These are phyloP conservation scores for Enteromius argenteus DNA, from an alignment of 2,797 vertebrate genomes.

Conservation along the genomic window DNA sequence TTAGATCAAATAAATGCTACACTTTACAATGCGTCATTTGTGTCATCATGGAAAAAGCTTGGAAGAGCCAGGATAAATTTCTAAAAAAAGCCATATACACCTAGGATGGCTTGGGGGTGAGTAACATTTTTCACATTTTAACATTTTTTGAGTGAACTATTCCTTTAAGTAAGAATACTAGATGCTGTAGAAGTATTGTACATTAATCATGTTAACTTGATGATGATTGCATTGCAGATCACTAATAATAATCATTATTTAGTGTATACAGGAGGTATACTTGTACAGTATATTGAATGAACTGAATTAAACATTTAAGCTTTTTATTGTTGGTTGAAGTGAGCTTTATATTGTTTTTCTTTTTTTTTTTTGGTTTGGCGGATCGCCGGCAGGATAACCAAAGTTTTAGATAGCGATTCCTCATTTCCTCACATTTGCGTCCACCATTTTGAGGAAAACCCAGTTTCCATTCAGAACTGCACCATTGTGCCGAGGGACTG, in stretches of 20 bases:
- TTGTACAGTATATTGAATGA: neutral
- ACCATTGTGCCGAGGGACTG: slow-evolving; percentile 1
- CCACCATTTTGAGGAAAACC: neutral
- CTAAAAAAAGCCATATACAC: too few relatives aligned
- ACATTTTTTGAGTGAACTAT: too few relatives aligned
- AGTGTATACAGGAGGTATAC: neutral
- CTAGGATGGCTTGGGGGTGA: too few relatives aligned
- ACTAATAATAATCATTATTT: neutral
- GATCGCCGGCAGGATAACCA: neutral
- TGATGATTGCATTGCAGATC: neutral
- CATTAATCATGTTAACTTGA: too few relatives aligned
- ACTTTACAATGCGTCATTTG: too few relatives aligned
- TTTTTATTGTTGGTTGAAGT: neutral
- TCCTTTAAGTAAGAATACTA: too few relatives aligned
- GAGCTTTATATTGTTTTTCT: neutral
- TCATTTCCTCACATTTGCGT: neutral
- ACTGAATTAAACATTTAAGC: neutral
- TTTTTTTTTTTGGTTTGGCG: neutral
- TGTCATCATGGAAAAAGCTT: too few relatives aligned
- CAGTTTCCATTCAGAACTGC: slow-evolving; percentile 13
- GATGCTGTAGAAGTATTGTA: too few relatives aligned
- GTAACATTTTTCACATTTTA: too few relatives aligned
- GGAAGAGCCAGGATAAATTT: too few relatives aligned
- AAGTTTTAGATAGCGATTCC: neutral
- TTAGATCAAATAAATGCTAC: neutral